Base-by-base conservation (phyloP, 1,140 invertebrate species). In the Drosophila ironensis region DNA sequence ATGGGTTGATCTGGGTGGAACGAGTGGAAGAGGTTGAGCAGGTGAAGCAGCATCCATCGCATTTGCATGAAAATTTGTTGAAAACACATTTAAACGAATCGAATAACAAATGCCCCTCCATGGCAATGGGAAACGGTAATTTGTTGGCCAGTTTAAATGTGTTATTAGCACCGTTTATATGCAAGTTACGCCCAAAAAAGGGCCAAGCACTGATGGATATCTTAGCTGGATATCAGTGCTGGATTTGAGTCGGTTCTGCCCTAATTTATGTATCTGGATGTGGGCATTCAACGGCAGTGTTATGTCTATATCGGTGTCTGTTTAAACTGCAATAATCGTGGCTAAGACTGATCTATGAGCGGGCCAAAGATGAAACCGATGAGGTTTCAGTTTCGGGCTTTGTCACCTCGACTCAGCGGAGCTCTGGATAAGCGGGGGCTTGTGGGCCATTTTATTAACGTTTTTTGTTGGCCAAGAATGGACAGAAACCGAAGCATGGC, bases 91-190 rank as follows among this genome's bases (percentile, higher is more conserved):
- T 60, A 82, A 70, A 66, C 66, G 78, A 69, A 59, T 48, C 69
- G 69, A 60, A 64, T 44, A 86, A 72, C 64, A 42, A 76, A 72
- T 63, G 68, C 47, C 28, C 44, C 48, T 30, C 42, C 35, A 44
- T 35, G 54, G 60, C 57, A 14, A 63, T 44, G 74, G 82, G 48
- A 87, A 86, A 86, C 80, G 80, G 80, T 86, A 86, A 86, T 86
- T 86, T 86, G 80, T 87, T 86, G 75, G 44, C 81, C 81, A 74
- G 75, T 86, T 80, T 87, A 86, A 73, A 60, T 75, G 80, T 86
- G 71, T 80, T 75, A 86, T 86, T 86, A 86, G 81, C 75, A 86
- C 60, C 80, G 80, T 86, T 86, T 86, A 86, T 87, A 87, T 84
- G 67, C 78, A 73, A 78, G 78, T 86, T 84, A 84, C 66, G 53